Base-by-base conservation (phyloP, 2,888 invertebrate species). In the Tachina fera region DNA sequence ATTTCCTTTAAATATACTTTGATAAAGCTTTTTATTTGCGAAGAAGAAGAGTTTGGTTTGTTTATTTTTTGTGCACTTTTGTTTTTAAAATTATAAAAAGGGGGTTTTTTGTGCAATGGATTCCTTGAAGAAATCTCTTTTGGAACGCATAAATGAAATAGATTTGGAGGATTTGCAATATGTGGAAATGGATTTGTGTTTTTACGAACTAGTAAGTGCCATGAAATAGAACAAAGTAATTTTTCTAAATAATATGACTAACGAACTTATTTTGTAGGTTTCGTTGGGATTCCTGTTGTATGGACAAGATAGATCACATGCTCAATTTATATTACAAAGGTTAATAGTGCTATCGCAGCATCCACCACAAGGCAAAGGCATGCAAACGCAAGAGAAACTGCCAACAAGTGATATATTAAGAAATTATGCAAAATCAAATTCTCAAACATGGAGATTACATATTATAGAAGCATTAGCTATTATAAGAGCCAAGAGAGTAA, bases 401-500 rank as follows among this genome's bases (percentile, higher is more conserved):
- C 22, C 22, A 8, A 58, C 76, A 45, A 85, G 82, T 47, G 86
- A 87, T 80, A 82, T 88, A 43, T 83, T 93, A 43, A 87, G 87
- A 0, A 89, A 90, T 65, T 93, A 91, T 87, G 89, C 91, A 0
- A 87, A 79, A 53, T 19, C 80, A 0, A 89, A 91, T 70, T 77
- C 89, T 0, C 61, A 72, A 2, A 88, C 91, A 19, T 95, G 94
- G 94, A 90, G 92, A 39, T 87, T 90, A 0, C 91, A 92, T 87
- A 86, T 95, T 1, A 80, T 95, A 0, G 95, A 95, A 91, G 94
- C 94, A 0, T 87, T 95, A 22, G 92, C 93, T 78, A 93, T 94
- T 22, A 93, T 95, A 14, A 88, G 89, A 68, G 92, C 91, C 1
- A 90, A 91, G 0, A 87, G 87, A 39, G 90, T 93, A 6, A 71